Evolutionary conservation across 1,140 invertebrate genomes (phyloP), one percentile per base, ranked within the genome.

Genomic region (Musca domestica): DNA sequence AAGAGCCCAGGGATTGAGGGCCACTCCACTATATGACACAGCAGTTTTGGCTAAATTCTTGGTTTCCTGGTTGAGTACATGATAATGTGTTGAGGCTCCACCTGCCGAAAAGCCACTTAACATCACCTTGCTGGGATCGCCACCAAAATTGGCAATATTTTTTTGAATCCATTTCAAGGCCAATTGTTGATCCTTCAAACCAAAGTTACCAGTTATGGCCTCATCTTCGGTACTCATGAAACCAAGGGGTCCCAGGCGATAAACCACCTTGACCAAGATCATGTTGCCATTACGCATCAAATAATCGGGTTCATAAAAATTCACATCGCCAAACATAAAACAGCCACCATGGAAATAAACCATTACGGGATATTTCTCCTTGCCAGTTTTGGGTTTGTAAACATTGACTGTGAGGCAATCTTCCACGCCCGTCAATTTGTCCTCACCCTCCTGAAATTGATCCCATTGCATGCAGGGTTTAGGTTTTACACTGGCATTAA

Each of bases 141-240:
- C 87, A 2, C 86, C 86, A 70, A 88, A 88, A 64, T 78, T 74
- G 54, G 81, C 79, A 64, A 87, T 86, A 71, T 88, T 87, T 25
- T 83, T 81, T 79, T 77, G 82, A 2, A 90, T 79, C 89, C 89
- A 91, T 68, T 85, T 80, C 2, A 91, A 69, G 3, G 88, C 89
- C 64, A 85, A 74, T 0, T 84, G 78, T 74, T 90, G 88, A 80
- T 91, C 90, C 75, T 88, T 88, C 2, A 91, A 71, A 0, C 88
- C 88, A 47, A 83, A 83, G 78, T 90, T 90, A 1, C 89, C 88
- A 2, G 87, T 84, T 2, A 84, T 76, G 2, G 80, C 75, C 0
- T 81, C 74, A 69, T 88, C 87, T 2, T 84, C 86, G 0, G 87
- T 85, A 66, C 86, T 87, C 0, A 88, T 74, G 74, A 89, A 89